Conservation (phyloP, 2,888 invertebrate species). For the Eulithis prunata region DNA sequence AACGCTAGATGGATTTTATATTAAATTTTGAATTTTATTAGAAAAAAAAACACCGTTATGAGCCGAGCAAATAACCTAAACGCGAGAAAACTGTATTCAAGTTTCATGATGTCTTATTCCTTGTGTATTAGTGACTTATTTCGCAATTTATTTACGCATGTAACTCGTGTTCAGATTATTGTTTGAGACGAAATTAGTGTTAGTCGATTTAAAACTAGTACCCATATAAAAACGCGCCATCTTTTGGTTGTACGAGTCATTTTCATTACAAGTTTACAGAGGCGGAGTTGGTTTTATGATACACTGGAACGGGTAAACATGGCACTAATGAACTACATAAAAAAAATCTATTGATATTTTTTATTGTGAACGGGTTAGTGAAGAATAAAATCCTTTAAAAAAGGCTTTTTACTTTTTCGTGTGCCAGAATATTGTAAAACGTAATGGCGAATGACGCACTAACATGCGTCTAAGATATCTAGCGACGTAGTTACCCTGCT, state of each 20-base stretch:
- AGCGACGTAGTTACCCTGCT: not conserved
- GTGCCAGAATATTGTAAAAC: too few relatives aligned
- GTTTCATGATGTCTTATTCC: not conserved
- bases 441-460: too few relatives aligned
- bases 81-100: not conserved
- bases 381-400: too few relatives aligned
- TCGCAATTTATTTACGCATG: not conserved
- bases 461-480: too few relatives aligned
- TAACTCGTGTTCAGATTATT: not conserved
- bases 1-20: not conserved
- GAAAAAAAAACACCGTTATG: not conserved
- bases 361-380: too few relatives aligned
- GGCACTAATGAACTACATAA: too few relatives aligned
- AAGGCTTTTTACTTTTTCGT: too few relatives aligned
- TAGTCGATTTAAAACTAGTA: too few relatives aligned
- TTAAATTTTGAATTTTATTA: not conserved
- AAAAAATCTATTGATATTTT: too few relatives aligned
- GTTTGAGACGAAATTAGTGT: not conserved
- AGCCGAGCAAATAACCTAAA: not conserved
- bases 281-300: too few relatives aligned
- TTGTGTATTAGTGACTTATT: not conserved
- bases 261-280: not conserved
- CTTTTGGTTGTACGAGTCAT: not conserved
- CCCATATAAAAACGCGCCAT: not conserved
- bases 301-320: too few relatives aligned